Base-by-base conservation (phyloP, 2,888 invertebrate species). In the Hypercompe scribonia region DNA sequence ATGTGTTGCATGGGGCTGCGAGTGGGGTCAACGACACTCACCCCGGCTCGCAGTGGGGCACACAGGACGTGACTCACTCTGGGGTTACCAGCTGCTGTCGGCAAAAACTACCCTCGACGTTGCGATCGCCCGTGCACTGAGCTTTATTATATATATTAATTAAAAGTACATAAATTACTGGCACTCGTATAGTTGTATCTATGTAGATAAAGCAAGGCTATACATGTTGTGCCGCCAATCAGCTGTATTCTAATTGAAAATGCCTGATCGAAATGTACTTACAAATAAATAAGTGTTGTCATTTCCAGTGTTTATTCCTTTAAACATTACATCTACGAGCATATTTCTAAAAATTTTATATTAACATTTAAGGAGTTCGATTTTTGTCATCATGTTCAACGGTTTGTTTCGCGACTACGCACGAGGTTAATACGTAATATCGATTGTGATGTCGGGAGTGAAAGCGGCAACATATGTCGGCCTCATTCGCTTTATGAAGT, bases 11-110 rank as follows among this genome's bases (percentile, higher is more conserved):
- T 90, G 90, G 94, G 95, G 95, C 94, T 93, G 92, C 88, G 90
- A 91, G 93, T 90, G 93, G 93, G 95, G 94, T 95, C 95, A 94
- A 91, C 88, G 95, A 95, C 95, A 93, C 93, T 90, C 94, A 95
- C 95, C 95, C 95, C 93, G 94, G 88, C 89, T 90, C 90, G 88
- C 91, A 91, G 91, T 92, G 90, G 92, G 92, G 93, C 92, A 91
- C 89, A 93, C 93, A 95, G 94, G 94, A 95, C 94, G 94, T 95
- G 95, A 95, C 88, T 94, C 95, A 94, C 92, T 91, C 88, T 91
- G 93, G 95, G 94, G 94, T 91, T 91, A 93, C 94, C 95, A 95
- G 95, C 95, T 95, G 95, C 93, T 93, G 90, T 89, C 88, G 89
- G 89, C 91, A 94, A 94, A 95, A 94, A 95, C 94, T 92, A 94